phyloP scores from a whole-genome alignment of 2,888 invertebrate genomes.

The Erebia palarica region DNA sequence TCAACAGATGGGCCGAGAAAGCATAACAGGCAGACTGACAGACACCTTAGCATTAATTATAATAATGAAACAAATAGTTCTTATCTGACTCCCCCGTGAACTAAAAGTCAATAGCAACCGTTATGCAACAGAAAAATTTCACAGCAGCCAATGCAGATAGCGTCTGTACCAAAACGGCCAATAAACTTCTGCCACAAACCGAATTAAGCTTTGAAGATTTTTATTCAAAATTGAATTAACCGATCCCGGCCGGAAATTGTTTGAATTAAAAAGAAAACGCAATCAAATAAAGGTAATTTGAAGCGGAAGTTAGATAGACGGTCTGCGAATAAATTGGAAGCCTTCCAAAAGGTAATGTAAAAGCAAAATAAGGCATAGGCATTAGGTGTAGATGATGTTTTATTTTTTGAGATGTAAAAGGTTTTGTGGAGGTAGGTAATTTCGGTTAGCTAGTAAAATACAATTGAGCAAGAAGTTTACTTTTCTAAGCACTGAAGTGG shows the following conservation, averaged over 20 bases:
- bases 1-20: no score
- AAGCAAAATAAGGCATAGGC: conserved; percentile 16
- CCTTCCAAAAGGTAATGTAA: conserved; percentile 24
- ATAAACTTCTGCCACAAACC: conserved; percentile 16
- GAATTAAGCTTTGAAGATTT: conserved; percentile 26
- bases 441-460: no score
- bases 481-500: no score
- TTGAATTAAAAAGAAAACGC: conserved; percentile 36
- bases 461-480: no score
- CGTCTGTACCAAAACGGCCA: conserved; percentile 3
- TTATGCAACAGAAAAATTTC: conserved; percentile 9
- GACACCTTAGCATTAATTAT: no score
- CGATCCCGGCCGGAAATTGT: conserved; percentile 28
- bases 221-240: conserved; percentile 34
- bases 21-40: no score
- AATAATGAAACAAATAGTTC: no score
- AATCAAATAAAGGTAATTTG: conserved; percentile 36
- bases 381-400: no score
- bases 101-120: conserved; percentile 11
- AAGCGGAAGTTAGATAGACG: conserved; percentile 29
- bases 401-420: neutral
- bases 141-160: conserved; percentile 8
- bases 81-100: neutral
- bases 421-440: neutral
- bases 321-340: conserved; percentile 23